Base-by-base conservation (phyloP, 2,113 vertebrate genomes). In the Lonchura striata region DNA sequence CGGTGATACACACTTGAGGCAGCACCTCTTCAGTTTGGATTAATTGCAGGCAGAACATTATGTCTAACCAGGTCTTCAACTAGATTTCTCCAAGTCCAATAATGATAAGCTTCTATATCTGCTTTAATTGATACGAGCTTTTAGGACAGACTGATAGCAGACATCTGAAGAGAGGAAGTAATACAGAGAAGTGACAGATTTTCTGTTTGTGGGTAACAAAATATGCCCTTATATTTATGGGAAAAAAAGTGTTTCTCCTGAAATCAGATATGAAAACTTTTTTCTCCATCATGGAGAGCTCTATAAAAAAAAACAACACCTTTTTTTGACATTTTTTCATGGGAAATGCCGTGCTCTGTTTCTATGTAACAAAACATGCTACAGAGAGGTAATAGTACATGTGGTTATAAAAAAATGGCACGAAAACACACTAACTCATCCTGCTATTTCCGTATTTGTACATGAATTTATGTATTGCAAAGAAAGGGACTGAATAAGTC, bases 171-270 rank as follows among this genome's bases (percentile, higher is more conserved):
- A 75, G 5, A 30, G 18, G 77, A 92, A 87, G 35, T 7, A 63
- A 83, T 25, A 88, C 3, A 69, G 21, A 89, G 41, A 94, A 91
- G n/a, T 35, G 16, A 42, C 1, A 2, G 23, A 56, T 78, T 60
- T 95, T 92, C 72, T 90, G 44, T 69, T 72, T 63, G 37, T 53
- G 30, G 30, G 35, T 71, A 84, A 95, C 31, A 94, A 88, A 92
- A 4, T 14, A 59, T 30, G 11, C 60, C 27, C 13, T 53, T 39
- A 13, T 13, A 53, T 35, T 54, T 66, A n/a, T 6, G 9, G 33
- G 39, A 1, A 12, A 30, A 83, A 46, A 66, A 13, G 10, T n/a
- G 13, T 68, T 93, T 86, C 82, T 83, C 54, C 50, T 39, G 27
- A 88, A 90, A 94, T 63, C 2, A 0, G 23, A 66, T 50, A 60